These are phyloP conservation scores for Ptychobarbus kaznakovi DNA, from an alignment of 2,797 vertebrate species.

Conservation along the genomic window DNA sequence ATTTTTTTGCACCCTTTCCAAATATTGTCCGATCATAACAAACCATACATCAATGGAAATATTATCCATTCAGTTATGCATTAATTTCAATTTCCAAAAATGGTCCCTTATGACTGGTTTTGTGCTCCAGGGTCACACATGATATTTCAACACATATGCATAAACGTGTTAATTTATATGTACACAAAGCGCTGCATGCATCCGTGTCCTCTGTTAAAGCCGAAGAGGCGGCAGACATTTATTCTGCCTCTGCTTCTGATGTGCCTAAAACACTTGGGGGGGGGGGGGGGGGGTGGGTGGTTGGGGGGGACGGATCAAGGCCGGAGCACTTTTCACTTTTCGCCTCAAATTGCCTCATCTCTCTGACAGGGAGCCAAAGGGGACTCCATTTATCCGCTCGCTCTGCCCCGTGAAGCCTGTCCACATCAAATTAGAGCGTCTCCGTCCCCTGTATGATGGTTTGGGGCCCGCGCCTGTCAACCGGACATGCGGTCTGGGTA, in stretches of 20 bases:
- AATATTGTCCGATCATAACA: not conserved
- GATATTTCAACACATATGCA: not conserved
- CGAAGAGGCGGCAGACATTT: slow-evolving; percentile 28
- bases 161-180: not conserved
- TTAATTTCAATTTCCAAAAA: no score
- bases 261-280: slow-evolving; percentile 29
- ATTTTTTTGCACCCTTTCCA: no score
- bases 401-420: slow-evolving; percentile 89
- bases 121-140: no score
- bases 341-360: slow-evolving; percentile 89
- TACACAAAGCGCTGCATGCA: not conserved
- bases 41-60: not conserved
- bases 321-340: slow-evolving; percentile 80
- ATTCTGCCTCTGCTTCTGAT: slow-evolving; percentile 52
- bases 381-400: slow-evolving; percentile 90
- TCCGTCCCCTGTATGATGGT: slow-evolving; percentile 87
- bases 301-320: no score
- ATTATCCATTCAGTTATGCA: no score
- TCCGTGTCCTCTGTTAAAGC: not conserved
- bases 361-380: slow-evolving; percentile 93
- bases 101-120: no score
- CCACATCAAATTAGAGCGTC: slow-evolving; percentile 97
- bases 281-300: no score
- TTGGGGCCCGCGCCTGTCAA: slow-evolving; percentile 92
- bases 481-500: slow-evolving; percentile 93